These are phyloP conservation scores for Rhea pennata DNA, from an alignment of 2,113 vertebrate species.

Conservation along the genomic window DNA sequence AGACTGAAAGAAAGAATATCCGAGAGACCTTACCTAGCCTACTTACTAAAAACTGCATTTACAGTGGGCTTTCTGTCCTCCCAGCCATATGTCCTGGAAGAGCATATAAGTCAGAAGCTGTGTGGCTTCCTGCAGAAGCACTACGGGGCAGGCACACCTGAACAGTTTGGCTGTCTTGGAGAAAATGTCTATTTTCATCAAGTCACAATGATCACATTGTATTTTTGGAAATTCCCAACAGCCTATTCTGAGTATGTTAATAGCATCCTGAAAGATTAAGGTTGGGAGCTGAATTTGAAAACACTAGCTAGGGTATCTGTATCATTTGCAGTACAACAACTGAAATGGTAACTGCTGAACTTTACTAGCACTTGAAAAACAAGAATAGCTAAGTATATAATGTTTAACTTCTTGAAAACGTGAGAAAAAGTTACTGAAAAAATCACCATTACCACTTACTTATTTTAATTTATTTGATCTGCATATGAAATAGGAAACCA, in stretches of 20 bases:
- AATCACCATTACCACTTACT: background rate
- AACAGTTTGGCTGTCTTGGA: background rate
- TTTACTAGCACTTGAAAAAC: background rate
- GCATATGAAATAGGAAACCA: conserved; percentile 75
- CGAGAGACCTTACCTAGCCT: background rate
- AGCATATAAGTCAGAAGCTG: background rate
- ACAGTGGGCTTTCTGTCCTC: background rate
- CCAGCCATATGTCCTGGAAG: background rate
- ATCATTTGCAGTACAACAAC: background rate
- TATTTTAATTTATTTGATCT: conserved; percentile 56
- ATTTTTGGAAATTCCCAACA: background rate
- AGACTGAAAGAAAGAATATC: background rate
- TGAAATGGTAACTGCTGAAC: background rate
- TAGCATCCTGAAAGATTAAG: background rate
- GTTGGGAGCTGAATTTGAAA: background rate
- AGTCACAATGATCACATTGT: background rate
- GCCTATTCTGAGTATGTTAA: background rate
- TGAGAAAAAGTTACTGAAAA: background rate
- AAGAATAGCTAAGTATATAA: background rate
- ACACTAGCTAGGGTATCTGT: background rate
- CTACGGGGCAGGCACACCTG: background rate
- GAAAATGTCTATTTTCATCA: background rate
- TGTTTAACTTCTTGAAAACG: background rate
- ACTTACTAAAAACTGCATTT: background rate
- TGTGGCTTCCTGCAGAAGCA: background rate